A percentile compares a stretch with the other conserved stretches of the same genome.
These are phyloP conservation scores for Pseudopleuronectes americanus DNA, from an alignment of 2,797 vertebrate genomes.

Conservation along the genomic window DNA sequence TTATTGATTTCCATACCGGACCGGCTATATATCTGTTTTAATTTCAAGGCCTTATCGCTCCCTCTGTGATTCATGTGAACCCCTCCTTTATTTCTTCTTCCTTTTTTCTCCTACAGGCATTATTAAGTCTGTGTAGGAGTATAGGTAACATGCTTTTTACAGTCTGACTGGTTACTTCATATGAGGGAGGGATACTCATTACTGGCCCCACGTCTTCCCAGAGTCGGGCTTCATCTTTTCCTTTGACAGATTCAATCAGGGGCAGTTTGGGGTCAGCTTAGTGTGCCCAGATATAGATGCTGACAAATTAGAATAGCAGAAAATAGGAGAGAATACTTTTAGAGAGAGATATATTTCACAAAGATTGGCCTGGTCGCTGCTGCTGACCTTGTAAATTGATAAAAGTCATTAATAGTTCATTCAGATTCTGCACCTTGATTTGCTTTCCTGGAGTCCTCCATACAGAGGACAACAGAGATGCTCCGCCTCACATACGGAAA, in stretches of 20 bases:
- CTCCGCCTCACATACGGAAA: slow-evolving; percentile 37
- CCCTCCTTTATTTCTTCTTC: slow-evolving; percentile 72
- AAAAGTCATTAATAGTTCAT: slow-evolving; percentile 61
- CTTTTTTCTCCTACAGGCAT: slow-evolving; percentile 58
- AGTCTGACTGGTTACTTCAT: slow-evolving; percentile 69
- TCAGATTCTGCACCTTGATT: slow-evolving; percentile 38
- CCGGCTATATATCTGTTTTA: slow-evolving; percentile 81
- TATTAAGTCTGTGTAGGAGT: slow-evolving; percentile 73
- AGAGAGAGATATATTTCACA: slow-evolving; percentile 1
- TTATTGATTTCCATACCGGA: slow-evolving; percentile 86
- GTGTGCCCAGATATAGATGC: slow-evolving; percentile 32
- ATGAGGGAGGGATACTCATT: slow-evolving; percentile 63
- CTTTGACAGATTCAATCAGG: slow-evolving; percentile 63
- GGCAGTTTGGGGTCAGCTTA: slow-evolving; percentile 39
- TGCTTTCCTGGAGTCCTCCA: slow-evolving; percentile 22
- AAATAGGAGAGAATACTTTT: slow-evolving; percentile 2
- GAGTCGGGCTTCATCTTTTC: slow-evolving; percentile 60
- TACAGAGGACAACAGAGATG: slow-evolving; percentile 53
- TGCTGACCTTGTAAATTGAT: slow-evolving; percentile 34
- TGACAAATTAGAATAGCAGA: slow-evolving; percentile 33
- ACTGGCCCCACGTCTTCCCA: slow-evolving; percentile 41
- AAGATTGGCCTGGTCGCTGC: slow-evolving; percentile 11
- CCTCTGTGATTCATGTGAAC: slow-evolving; percentile 72
- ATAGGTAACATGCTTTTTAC: slow-evolving; percentile 67
- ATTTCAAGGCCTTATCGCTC: slow-evolving; percentile 80